Conservation (phyloP, 23 tunicate genomes). For the Corella eumyota region DNA sequence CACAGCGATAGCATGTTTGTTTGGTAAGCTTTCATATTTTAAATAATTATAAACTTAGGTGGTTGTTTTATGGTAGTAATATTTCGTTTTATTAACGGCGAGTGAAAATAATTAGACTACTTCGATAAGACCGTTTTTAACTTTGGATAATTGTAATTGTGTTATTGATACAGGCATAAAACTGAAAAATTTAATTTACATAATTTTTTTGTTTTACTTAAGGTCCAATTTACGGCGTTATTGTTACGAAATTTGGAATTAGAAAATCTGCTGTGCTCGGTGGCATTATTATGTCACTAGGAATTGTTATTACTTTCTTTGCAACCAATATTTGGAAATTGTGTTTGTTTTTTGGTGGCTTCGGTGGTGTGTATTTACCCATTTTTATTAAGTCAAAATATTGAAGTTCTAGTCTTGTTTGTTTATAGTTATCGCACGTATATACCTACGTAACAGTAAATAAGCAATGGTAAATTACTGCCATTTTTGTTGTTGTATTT, state of each 20-base stretch:
- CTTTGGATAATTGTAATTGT: no score
- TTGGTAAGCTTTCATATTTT: no score
- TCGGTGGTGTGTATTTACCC: slow-evolving; percentile 22
- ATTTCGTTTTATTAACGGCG: not conserved
- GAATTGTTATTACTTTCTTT: slow-evolving; percentile 7
- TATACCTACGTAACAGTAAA: no score
- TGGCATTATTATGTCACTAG: slow-evolving; percentile 15
- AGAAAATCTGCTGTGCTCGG: slow-evolving; percentile 24
- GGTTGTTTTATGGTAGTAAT: not conserved
- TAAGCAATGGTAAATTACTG: no score
- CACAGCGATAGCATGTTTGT: slow-evolving; percentile 15
- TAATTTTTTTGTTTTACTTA: no score
- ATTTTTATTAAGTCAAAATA: no score
- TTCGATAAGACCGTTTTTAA: no score
- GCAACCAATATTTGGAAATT: slow-evolving; percentile 1
- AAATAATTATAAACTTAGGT: not conserved
- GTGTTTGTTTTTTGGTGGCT: slow-evolving; percentile 13
- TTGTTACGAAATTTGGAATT: slow-evolving; percentile 2
- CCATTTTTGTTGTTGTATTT: no score
- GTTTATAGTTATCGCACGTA: no score
- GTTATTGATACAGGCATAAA: no score
- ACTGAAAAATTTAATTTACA: no score
- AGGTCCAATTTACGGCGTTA: slow-evolving; percentile 35
- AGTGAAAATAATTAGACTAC: not conserved
- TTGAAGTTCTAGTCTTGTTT: no score